Evolutionary conservation across 2,113 vertebrate species (phyloP).

Genomic region (Crypturellus undulatus): DNA sequence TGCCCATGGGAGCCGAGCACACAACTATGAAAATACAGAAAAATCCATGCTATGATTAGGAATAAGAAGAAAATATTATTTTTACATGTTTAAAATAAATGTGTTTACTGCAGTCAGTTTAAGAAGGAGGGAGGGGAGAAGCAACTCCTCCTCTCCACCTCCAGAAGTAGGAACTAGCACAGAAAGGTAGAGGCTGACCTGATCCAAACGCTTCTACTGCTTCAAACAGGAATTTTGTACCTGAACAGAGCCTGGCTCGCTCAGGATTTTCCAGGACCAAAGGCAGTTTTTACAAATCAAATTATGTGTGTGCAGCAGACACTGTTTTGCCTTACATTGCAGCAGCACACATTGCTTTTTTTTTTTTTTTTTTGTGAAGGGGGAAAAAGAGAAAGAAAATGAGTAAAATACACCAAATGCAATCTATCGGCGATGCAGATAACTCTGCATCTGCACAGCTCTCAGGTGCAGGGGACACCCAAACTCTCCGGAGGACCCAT

Average conservation of each 20-base stretch:
- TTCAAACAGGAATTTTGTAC: not conserved
- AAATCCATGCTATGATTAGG: not conserved
- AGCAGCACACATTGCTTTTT: constrained; percentile 13
- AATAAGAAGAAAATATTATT: not conserved
- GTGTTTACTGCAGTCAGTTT: not conserved
- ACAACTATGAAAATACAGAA: not conserved
- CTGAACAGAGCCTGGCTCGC: not conserved
- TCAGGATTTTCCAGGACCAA: constrained; percentile 8
- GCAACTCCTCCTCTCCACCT: accelerated
- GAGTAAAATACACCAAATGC: not conserved
- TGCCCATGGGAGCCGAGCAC: not conserved
- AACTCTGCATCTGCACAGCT: not conserved
- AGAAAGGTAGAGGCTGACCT: not conserved
- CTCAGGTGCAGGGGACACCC: not conserved
- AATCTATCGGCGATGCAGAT: constrained; percentile 33
- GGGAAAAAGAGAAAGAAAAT: not conserved
- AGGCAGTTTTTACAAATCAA: constrained; percentile 51
- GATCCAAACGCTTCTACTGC: not conserved
- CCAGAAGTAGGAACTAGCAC: not conserved
- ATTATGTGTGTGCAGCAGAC: not conserved
- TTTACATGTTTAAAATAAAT: not conserved
- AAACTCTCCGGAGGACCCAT: not conserved
- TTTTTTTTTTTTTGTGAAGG: not conserved
- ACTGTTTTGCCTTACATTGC: constrained; percentile 21
- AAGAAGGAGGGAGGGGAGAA: not conserved